Percentiles rank a stretch among this genome's conserved stretches.
Evolutionary conservation across 1,140 invertebrate genomes (phyloP).

Genomic region (Heliothis subflexa): DNA sequence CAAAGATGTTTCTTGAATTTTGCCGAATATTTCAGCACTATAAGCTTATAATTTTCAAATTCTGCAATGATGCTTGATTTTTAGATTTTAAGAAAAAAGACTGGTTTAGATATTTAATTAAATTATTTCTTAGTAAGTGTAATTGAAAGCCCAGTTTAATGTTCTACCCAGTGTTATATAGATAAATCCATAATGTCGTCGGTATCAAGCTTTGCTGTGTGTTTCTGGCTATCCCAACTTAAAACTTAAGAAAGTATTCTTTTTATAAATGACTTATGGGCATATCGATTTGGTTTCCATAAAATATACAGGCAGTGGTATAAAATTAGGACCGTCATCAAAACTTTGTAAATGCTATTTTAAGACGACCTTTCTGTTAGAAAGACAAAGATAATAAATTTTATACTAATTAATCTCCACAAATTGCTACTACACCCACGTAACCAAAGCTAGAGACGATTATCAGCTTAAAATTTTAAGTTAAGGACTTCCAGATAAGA

Average conservation of each 20-base stretch:
- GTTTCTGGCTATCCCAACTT: constrained; percentile 52
- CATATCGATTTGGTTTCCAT: too few relatives aligned
- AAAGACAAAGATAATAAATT: constrained; percentile 35
- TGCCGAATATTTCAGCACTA: constrained; percentile 17
- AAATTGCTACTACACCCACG: constrained; percentile 35
- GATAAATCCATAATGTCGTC: constrained; percentile 30
- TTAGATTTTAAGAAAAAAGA: constrained; percentile 68
- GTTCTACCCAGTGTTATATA: constrained; percentile 21
- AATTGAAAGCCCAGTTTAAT: constrained; percentile 35
- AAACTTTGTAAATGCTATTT: too few relatives aligned
- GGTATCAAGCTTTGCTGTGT: constrained; percentile 40
- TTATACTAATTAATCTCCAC: constrained; percentile 43
- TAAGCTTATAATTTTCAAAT: constrained; percentile 29
- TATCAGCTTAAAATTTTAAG: background rate
- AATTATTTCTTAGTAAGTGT: constrained; percentile 66
- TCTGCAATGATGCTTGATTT: constrained; percentile 54
- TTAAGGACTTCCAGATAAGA: constrained; percentile 14
- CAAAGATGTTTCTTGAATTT: background rate
- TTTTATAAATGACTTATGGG: background rate
- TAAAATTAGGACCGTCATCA: too few relatives aligned
- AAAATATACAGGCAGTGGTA: too few relatives aligned
- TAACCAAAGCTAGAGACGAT: constrained; percentile 43
- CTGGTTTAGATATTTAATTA: constrained; percentile 76
- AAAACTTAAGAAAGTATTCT: constrained; percentile 26
- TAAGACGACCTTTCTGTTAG: background rate